Evolutionary conservation across 2,888 invertebrate species (phyloP), one percentile per base, ranked within the genome.

Genomic region (Deilephila elpenor): DNA sequence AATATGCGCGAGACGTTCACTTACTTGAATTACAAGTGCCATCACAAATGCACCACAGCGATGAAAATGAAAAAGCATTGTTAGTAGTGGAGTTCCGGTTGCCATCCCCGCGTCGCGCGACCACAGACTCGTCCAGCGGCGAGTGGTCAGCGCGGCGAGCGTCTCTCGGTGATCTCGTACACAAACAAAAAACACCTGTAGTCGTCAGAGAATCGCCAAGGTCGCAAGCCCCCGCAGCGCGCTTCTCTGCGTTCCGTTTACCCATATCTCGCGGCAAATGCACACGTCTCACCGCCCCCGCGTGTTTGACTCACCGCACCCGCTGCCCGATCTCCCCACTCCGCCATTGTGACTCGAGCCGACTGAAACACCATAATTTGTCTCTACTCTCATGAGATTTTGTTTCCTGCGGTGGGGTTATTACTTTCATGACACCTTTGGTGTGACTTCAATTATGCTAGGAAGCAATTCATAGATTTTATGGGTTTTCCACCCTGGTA

Each of bases 121-220:
- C 80, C 77, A 78, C 79, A 78, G 79, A 77, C 79, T 82, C 80
- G 82, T 78, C 80, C 81, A 75, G 80, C 78, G 79, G 78, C 82
- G 80, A 85, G 82, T 84, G 84, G 83, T 83, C 84, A 84, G 81
- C 84, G 81, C 86, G 84, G 83, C 83, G 81, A 87, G 87, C 88
- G 86, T 89, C 84, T 86, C 85, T 86, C 83, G 79, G 83, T 86
- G 86, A 88, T 91, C 88, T 89, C 86, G 87, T 87, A 86, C 85
- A 86, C 91, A 91, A 93, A 93, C 91, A 93, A 94, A 93, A 93
- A 93, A 93, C 93, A 94, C 94, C 93, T 94, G 94, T 93, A 93
- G 91, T 91, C 92, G 93, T 91, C 91, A 91, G 92, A 85, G 90
- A 92, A 90, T 91, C 85, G 89, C 88, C 94, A 94, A 93, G 93